Evolutionary conservation across 2,113 vertebrate genomes (phyloP).

Genomic region (Gopherus flavomarginatus): DNA sequence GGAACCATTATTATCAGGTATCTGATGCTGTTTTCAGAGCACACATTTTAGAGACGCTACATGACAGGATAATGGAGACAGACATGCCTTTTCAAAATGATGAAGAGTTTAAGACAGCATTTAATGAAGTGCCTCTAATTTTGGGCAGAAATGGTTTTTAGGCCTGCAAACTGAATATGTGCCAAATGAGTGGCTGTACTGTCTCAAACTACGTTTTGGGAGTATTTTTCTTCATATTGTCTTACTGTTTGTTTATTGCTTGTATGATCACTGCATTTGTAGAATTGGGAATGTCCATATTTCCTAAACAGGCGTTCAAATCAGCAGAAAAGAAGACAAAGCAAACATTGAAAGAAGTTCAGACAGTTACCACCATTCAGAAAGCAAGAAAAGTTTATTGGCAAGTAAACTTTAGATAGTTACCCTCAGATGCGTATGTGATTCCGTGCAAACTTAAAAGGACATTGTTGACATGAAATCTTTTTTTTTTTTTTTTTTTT

Average conservation of each 20-base stretch:
- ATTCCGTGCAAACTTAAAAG: rapidly evolving
- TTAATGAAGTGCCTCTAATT: background rate
- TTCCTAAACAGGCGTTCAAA: constrained; percentile 89
- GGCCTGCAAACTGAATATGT: background rate
- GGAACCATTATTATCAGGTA: background rate
- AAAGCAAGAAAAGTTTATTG: constrained; percentile 99
- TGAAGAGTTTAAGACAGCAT: background rate
- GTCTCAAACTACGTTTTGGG: background rate
- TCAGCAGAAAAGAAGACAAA: constrained; percentile 99
- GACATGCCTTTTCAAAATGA: background rate
- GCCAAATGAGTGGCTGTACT: background rate
- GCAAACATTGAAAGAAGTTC: constrained; percentile 95
- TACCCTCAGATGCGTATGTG: rapidly evolving
- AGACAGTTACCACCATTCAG: constrained; percentile 96
- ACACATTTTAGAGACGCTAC: background rate
- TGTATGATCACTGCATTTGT: background rate
- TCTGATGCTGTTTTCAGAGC: background rate
- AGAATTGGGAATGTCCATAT: rapidly evolving
- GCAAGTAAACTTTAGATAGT: constrained; percentile 76
- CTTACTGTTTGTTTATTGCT: rapidly evolving
- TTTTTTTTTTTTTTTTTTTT: background rate
- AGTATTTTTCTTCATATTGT: background rate
- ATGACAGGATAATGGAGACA: background rate
- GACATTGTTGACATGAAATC: rapidly evolving
- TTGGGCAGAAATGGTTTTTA: background rate